phyloP scores from a whole-genome alignment of 2,113 vertebrate genomes.

The Periophthalmus modestus region DNA sequence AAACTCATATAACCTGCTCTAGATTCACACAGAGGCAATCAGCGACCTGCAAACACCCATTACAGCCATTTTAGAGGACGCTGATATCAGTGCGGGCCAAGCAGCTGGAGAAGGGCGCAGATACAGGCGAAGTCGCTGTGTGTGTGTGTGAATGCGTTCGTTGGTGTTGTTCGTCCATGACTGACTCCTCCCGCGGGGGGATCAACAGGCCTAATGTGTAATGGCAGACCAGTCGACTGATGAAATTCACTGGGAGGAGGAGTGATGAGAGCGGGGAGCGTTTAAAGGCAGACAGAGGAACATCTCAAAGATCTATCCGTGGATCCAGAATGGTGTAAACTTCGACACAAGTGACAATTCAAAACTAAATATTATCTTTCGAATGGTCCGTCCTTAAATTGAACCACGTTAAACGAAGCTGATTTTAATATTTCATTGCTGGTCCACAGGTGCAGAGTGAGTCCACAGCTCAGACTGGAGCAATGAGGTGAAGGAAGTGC shows the following conservation, averaged over 20 bases:
- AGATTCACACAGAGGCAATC: conserved; percentile 2
- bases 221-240: conserved; percentile 47
- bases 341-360: too few relatives aligned
- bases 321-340: too few relatives aligned
- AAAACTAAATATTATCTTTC: too few relatives aligned
- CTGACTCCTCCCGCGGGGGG: conserved; percentile 18
- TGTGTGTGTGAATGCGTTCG: conserved; percentile 3
- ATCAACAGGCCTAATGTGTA: conserved; percentile 30
- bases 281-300: background rate
- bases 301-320: conserved; percentile 6
- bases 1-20: background rate
- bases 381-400: too few relatives aligned
- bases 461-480: background rate
- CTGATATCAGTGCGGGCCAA: conserved; percentile 20
- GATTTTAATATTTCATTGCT: background rate
- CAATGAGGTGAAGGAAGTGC: too few relatives aligned
- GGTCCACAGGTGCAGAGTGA: too few relatives aligned
- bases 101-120: conserved; percentile 14
- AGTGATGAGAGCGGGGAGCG: background rate
- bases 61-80: conserved; percentile 10
- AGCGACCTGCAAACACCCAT: conserved; percentile 15
- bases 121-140: background rate
- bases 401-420: background rate
- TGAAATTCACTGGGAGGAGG: conserved; percentile 10
- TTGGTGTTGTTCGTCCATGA: background rate